These are phyloP conservation scores for Drosophila funebris DNA, from an alignment of 1,140 invertebrate genomes.

Conservation along the genomic window DNA sequence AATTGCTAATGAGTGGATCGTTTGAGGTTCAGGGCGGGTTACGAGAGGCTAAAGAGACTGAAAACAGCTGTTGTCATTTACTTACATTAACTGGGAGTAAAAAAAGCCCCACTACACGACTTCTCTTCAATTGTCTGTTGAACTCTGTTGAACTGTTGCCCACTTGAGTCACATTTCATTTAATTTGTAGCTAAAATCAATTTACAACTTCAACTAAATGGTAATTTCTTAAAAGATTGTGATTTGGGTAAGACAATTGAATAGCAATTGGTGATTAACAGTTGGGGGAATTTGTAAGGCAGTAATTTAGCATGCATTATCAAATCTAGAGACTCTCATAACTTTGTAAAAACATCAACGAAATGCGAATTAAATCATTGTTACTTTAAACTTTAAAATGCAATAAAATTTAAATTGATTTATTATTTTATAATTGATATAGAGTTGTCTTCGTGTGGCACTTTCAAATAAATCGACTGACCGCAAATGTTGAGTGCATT, in stretches of 20 bases:
- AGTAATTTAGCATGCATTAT: too few relatives aligned
- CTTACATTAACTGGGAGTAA: constrained; percentile 17
- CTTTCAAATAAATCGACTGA: constrained; percentile 22
- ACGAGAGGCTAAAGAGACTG: constrained; percentile 34
- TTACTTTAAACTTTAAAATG: background rate
- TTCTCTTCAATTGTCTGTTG: constrained; percentile 37
- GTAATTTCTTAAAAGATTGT: constrained; percentile 6
- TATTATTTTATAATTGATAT: background rate
- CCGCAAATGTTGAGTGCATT: constrained; percentile 14
- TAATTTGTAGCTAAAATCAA: constrained; percentile 66
- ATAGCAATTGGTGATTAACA: background rate
- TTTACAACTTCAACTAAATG: constrained; percentile 48
- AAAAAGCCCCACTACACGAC: too few relatives aligned
- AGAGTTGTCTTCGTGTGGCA: background rate
- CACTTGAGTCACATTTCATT: constrained; percentile 69
- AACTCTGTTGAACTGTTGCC: constrained; percentile 52
- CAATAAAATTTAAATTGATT: background rate
- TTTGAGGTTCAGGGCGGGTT: constrained; percentile 28
- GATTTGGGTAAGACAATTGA: constrained; percentile 10
- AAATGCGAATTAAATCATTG: background rate
- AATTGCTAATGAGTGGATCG: constrained; percentile 75
- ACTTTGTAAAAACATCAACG: too few relatives aligned
- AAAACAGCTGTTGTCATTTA: constrained; percentile 76
- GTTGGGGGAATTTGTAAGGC: background rate
- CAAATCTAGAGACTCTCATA: too few relatives aligned